Conservation (phyloP, 1,140 invertebrate genomes). For the Nasonia giraulti region DNA sequence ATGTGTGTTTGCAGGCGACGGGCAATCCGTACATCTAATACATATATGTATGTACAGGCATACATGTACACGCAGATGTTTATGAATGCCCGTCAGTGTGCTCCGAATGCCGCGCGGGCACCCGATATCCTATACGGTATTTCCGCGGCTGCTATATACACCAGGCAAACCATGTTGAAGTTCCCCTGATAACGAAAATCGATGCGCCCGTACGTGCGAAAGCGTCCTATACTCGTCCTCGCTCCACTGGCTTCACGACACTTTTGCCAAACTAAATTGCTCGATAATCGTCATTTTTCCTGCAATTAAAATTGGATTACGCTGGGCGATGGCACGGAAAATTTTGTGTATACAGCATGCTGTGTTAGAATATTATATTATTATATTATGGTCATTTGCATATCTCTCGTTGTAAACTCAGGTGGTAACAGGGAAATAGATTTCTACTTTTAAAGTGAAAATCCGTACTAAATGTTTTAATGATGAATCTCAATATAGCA, state of each 20-base stretch:
- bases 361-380: too few species aligned
- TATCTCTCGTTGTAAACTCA: too few species aligned
- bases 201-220: slow-evolving; percentile 1
- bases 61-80: neutral
- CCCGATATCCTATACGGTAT: slow-evolving; percentile 6
- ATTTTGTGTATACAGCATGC: too few species aligned
- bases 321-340: too few species aligned
- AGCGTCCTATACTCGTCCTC: neutral
- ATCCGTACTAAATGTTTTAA: too few species aligned
- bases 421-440: too few species aligned
- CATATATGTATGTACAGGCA: neutral
- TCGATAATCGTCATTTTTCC: slow-evolving; percentile 5
- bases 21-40: neutral
- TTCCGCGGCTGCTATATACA: neutral
- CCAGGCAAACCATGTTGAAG: slow-evolving; percentile 12
- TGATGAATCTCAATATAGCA: too few species aligned
- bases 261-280: neutral
- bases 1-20: neutral
- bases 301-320: neutral
- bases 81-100: neutral
- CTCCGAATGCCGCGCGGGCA: neutral
- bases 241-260: neutral
- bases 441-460: too few species aligned
- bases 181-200: slow-evolving; percentile 35
- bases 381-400: too few species aligned